Evolutionary conservation across 2,113 vertebrate species (phyloP).

Genomic region (Sula dactylatra): DNA sequence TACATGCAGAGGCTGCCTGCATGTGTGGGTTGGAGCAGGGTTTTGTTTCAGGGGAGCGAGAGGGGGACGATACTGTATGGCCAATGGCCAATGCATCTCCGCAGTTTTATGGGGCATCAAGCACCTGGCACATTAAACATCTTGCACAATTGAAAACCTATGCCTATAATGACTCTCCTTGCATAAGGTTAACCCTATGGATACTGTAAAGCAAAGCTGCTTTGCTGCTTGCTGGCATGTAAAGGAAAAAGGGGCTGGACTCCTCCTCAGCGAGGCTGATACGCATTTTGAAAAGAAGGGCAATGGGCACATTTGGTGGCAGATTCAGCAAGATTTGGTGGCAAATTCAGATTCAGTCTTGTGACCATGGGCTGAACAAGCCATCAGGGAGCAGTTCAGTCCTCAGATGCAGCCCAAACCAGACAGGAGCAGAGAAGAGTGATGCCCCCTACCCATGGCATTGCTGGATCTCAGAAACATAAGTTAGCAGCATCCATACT

Average conservation of each 20-base stretch:
- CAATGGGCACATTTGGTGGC: neutral
- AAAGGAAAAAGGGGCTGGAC: neutral
- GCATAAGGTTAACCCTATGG: neutral
- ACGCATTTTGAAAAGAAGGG: neutral
- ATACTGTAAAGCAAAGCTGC: neutral
- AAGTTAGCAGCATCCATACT: neutral
- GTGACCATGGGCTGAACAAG: neutral
- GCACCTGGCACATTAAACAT: slow-evolving; percentile 20
- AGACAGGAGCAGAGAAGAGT: neutral
- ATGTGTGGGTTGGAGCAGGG: neutral
- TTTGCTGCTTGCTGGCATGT: neutral
- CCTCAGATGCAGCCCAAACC: neutral
- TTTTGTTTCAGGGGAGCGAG: neutral
- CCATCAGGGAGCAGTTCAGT: neutral
- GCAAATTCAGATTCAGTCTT: neutral
- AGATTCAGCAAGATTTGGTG: neutral
- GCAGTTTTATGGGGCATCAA: neutral
- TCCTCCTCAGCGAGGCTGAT: neutral
- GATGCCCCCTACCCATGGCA: too few relatives aligned
- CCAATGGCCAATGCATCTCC: neutral
- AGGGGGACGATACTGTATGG: too few relatives aligned
- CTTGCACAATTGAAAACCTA: neutral
- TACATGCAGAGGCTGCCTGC: neutral
- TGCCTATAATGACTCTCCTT: neutral
- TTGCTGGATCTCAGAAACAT: neutral